These are phyloP conservation scores for Saturnia pavonia DNA, from an alignment of 2,888 invertebrate genomes.

Conservation along the genomic window DNA sequence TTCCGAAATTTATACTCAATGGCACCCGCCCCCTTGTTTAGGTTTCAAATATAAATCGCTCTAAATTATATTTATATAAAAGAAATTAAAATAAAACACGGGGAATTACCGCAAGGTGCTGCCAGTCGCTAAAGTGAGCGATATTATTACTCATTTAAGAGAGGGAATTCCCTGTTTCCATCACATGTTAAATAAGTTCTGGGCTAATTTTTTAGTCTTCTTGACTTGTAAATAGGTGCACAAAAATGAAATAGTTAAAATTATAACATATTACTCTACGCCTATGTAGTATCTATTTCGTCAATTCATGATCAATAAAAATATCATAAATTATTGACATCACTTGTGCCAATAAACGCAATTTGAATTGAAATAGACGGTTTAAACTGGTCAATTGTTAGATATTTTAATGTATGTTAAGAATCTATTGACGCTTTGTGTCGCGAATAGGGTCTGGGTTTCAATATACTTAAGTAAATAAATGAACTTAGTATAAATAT, in stretches of 20 bases:
- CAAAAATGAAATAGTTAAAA: not conserved
- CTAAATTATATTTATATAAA: too few relatives aligned
- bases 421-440: too few relatives aligned
- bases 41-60: too few relatives aligned
- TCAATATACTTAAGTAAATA: not conserved
- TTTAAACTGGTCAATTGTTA: not conserved
- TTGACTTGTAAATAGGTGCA: too few relatives aligned
- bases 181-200: too few relatives aligned
- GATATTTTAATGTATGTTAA: not conserved
- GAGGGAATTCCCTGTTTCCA: too few relatives aligned
- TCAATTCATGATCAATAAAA: not conserved
- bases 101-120: not conserved
- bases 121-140: not conserved
- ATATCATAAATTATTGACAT: not conserved
- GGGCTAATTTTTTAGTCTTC: too few relatives aligned
- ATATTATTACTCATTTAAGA: too few relatives aligned
- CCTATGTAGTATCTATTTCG: not conserved
- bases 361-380: not conserved
- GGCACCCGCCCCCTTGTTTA: not conserved
- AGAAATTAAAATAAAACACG: not conserved
- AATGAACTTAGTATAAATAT: not conserved
- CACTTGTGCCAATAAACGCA: not conserved
- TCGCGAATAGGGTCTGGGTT: not conserved
- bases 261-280: not conserved
- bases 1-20: not conserved